Percentiles rank a stretch among this genome's conserved stretches.
Conservation (phyloP, 2,113 vertebrate genomes). For the Miniopterus natalensis region DNA sequence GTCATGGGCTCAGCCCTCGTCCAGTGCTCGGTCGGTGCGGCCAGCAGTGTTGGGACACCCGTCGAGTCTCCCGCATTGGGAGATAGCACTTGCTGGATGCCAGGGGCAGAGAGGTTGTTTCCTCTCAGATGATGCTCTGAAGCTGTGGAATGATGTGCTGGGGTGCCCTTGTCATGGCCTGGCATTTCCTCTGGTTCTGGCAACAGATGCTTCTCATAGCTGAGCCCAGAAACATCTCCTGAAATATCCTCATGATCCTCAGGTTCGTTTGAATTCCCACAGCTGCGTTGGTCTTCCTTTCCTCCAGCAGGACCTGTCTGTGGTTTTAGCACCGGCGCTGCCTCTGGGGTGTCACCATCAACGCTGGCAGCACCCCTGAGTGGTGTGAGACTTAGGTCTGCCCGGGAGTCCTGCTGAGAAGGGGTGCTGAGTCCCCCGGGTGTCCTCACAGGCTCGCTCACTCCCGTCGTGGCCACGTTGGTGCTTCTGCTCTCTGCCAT, state of each 20-base stretch:
- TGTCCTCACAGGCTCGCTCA: neutral
- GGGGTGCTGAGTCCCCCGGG: neutral
- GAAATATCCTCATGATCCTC: neutral
- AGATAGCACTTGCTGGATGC: rapidly evolving
- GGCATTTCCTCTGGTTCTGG: neutral
- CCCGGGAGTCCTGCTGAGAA: neutral
- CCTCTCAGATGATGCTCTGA: rapidly evolving
- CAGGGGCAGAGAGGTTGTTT: rapidly evolving
- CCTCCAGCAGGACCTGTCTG: rapidly evolving
- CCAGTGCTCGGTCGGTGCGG: rapidly evolving
- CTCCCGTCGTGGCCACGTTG: neutral
- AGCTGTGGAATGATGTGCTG: rapidly evolving
- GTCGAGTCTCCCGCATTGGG: rapidly evolving
- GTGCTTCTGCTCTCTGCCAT: rapidly evolving
- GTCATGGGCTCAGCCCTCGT: neutral
- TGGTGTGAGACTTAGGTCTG: neutral
- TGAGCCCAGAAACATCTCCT: neutral
- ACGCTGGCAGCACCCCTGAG: neutral
- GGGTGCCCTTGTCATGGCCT: rapidly evolving
- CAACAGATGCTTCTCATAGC: neutral
- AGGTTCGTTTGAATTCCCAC: neutral
- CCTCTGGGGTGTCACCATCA: neutral
- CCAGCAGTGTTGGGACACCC: rapidly evolving
- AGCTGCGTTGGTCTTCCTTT: neutral
- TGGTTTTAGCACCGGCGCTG: neutral